Evolutionary conservation across 2,888 invertebrate genomes (phyloP).

Genomic region (Megamerina dolium): DNA sequence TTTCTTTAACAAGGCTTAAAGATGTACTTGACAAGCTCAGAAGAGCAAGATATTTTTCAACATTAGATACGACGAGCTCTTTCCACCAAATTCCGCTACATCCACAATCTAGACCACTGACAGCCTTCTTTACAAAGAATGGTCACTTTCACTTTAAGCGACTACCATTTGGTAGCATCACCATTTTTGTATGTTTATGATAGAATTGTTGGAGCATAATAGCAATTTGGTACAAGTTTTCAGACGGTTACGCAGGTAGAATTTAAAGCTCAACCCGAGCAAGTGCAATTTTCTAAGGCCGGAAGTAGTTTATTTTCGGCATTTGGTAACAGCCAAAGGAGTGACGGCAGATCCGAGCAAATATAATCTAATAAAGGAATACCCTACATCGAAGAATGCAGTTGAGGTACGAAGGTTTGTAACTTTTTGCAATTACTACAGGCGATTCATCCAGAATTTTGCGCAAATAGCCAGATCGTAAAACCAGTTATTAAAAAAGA

Average conservation of each 20-base stretch:
- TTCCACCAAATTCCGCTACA: not conserved
- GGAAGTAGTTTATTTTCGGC: not conserved
- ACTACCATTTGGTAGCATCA: not conserved
- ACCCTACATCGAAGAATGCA: not conserved
- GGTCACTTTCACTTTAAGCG: not conserved
- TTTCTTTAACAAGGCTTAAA: no score
- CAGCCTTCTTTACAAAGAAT: not conserved
- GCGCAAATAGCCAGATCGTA: no score
- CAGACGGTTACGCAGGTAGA: not conserved
- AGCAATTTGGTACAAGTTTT: not conserved
- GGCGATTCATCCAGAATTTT: no score
- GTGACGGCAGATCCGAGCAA: not conserved
- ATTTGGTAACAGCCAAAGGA: not conserved
- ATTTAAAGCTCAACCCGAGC: not conserved
- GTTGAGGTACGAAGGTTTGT: not conserved
- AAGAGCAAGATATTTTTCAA: not conserved
- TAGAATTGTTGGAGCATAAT: not conserved
- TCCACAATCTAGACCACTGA: not conserved
- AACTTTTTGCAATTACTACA: not conserved
- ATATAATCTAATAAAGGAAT: not conserved
- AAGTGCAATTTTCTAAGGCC: not conserved
- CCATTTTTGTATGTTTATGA: not conserved
- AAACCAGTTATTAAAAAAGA: no score
- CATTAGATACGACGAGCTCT: not conserved
- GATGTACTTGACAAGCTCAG: not conserved